Base-by-base conservation (phyloP, 92 coral and sea anemone genomes). In the Epizoanthus stellaris region DNA sequence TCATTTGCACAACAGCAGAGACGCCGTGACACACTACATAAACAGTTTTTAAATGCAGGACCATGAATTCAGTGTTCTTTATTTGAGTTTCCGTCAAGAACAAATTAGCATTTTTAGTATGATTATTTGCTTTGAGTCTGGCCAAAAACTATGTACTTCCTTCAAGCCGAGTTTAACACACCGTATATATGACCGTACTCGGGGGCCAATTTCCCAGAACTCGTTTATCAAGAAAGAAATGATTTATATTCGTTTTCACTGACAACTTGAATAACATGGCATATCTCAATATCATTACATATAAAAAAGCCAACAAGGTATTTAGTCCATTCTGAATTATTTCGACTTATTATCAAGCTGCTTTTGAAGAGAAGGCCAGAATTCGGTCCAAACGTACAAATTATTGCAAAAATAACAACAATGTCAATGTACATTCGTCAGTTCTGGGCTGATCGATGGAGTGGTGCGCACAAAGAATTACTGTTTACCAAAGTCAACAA, bases 71-170 rank as follows among this genome's bases (percentile, higher is more conserved):
- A 52, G 16, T 52, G 47, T 38, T 62, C 40, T 79, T 63, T 79
- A 63, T 79, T 79, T 79, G 60, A 79, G 83, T 79, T 52, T 79
- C 83, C 66, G 83, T 79, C 83, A 79, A 52, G 72, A 79, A 63
- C 72, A 79, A 79, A 79, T 79, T 79, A 79, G 83, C 83, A 79
- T 79, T 79, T 79, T 79, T 79, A 70, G 64, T 79, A 52, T 52
- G 56, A 70, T 79, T 79, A 64, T 79, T 79, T 79, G 83, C 57
- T 63, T 79, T 79, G 0, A 52, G 67, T 79, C 52, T 63, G 61
- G 34, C 59, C 38, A 79, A 63, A 56, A 79, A 79, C 83, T 79
- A 8, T 36, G 47, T 57, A 20, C 49, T 79, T 79, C 62, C 47
- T 16, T 67, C 8, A 34, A n/a, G 11, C 19, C 30, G 47, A n/a